These are phyloP conservation scores for Adoxophyes honmai DNA, from an alignment of 1,140 invertebrate genomes.

Conservation along the genomic window DNA sequence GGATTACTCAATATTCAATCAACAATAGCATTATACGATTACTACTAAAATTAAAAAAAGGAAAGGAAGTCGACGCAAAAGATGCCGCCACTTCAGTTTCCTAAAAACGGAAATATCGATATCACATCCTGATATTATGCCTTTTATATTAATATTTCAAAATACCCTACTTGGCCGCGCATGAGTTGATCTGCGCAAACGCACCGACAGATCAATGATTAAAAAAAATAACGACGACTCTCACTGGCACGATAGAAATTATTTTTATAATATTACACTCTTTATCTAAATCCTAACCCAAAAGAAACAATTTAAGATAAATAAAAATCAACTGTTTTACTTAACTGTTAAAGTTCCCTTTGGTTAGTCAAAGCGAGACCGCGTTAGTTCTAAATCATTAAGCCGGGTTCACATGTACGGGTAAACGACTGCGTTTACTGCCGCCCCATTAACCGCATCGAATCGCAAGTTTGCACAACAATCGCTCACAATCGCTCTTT, in stretches of 20 bases:
- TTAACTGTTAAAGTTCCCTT: conserved; percentile 14
- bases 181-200: conserved; percentile 56
- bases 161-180: conserved; percentile 41
- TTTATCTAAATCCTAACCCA: background rate
- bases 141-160: conserved; percentile 39
- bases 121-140: conserved; percentile 54
- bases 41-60: conserved; percentile 23
- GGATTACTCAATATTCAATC: background rate
- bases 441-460: conserved; percentile 67
- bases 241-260: conserved; percentile 24
- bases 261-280: conserved; percentile 27
- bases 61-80: conserved; percentile 41
- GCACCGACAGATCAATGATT: conserved; percentile 35
- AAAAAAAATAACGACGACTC: conserved; percentile 29
- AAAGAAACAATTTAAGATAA: background rate
- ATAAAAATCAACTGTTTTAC: background rate
- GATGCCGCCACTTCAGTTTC: conserved; percentile 34
- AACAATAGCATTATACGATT: background rate
- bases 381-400: conserved; percentile 65
- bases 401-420: conserved; percentile 60
- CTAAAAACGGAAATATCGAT: conserved; percentile 56
- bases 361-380: background rate
- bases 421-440: conserved; percentile 47
- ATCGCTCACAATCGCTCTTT: conserved; percentile 49
- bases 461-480: conserved; percentile 72